Conservation (phyloP, 2,888 invertebrate genomes). For the Melanophora roralis region DNA sequence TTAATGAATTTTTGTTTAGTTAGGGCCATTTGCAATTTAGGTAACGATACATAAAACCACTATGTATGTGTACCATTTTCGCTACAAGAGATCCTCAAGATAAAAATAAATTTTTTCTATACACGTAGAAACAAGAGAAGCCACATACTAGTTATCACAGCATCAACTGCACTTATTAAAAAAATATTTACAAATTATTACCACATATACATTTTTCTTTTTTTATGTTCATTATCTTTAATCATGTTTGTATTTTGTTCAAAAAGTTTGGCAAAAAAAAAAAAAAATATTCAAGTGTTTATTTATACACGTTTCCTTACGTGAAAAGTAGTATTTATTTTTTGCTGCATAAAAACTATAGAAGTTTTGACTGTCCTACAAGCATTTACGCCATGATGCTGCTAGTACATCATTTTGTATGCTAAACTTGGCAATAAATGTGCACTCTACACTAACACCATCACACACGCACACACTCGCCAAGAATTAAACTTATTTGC, state of each 20-base stretch:
- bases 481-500: constrained; percentile 2
- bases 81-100: too few species aligned
- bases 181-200: constrained; percentile 42
- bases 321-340: background rate
- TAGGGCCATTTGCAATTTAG: too few species aligned
- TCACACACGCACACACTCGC: too few species aligned
- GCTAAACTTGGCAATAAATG: constrained; percentile 15
- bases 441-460: background rate
- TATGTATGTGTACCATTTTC: too few species aligned
- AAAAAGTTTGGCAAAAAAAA: constrained; percentile 3
- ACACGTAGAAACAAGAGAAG: background rate
- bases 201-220: constrained; percentile 43
- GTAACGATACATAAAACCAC: too few species aligned
- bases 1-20: too few species aligned
- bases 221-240: constrained; percentile 32
- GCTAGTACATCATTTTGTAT: background rate
- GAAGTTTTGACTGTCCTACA: background rate
- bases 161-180: background rate
- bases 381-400: background rate
- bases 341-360: background rate
- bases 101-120: background rate
- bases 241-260: constrained; percentile 33
- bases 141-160: background rate
- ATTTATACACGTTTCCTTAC: background rate
- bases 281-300: background rate